Conservation (phyloP, 1,140 invertebrate species). For the Pachypeltis micranthus region DNA sequence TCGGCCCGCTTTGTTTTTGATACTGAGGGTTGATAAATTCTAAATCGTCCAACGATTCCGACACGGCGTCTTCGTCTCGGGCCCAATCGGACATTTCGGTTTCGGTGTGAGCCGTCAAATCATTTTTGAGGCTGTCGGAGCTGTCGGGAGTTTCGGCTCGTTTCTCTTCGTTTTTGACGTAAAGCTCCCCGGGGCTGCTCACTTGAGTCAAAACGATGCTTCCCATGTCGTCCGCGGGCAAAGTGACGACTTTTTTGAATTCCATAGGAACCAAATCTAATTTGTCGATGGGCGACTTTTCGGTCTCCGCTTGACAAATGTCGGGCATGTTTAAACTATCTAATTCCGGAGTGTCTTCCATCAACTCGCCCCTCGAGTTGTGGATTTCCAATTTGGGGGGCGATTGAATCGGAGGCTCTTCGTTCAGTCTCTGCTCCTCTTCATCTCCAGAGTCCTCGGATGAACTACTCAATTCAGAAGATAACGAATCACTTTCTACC, state of each 20-base stretch:
- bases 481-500: slow-evolving; percentile 50
- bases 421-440: slow-evolving; percentile 12
- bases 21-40: slow-evolving; percentile 46
- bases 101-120: slow-evolving; percentile 58
- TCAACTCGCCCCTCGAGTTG: slow-evolving; percentile 49
- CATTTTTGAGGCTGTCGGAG: slow-evolving; percentile 35
- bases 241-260: slow-evolving; percentile 25
- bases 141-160: slow-evolving; percentile 40
- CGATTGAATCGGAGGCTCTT: slow-evolving; percentile 16
- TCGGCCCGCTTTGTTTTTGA: slow-evolving; percentile 36
- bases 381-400: slow-evolving; percentile 50
- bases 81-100: slow-evolving; percentile 78
- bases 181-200: slow-evolving; percentile 27
- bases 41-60: slow-evolving; percentile 56
- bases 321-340: slow-evolving; percentile 26
- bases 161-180: slow-evolving; percentile 28
- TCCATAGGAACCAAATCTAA: slow-evolving; percentile 24
- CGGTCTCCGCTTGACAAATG: slow-evolving; percentile 21
- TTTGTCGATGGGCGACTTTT: slow-evolving; percentile 11
- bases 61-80: slow-evolving; percentile 53
- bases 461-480: slow-evolving; percentile 36
- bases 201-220: slow-evolving; percentile 26
- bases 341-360: slow-evolving; percentile 40
- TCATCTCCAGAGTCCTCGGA: slow-evolving; percentile 33
- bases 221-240: slow-evolving; percentile 16